A percentile compares a stretch with the other conserved stretches of the same genome.
Conservation (phyloP, 2,113 vertebrate species). For the Malurus melanocephalus region DNA sequence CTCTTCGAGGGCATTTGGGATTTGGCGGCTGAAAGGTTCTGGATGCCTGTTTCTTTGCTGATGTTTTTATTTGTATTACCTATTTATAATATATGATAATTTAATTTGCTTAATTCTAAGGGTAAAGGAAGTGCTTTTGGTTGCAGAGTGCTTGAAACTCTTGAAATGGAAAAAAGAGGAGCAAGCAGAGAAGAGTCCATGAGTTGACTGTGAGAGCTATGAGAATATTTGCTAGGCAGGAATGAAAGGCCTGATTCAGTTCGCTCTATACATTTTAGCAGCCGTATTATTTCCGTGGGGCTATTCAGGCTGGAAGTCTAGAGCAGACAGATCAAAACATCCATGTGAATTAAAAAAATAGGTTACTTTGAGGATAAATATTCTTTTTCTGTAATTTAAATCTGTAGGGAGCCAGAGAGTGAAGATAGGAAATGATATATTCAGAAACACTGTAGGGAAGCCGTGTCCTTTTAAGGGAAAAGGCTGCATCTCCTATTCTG, state of each 20-base stretch:
- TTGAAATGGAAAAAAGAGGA: not conserved
- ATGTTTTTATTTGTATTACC: not conserved
- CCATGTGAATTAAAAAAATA: not conserved
- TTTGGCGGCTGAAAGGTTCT: not conserved
- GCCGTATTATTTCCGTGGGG: not conserved
- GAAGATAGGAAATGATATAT: not conserved
- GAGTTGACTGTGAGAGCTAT: not conserved
- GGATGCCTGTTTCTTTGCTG: not conserved
- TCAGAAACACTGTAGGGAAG: not conserved
- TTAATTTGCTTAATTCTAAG: not conserved
- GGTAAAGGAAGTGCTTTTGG: not conserved
- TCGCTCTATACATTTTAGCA: constrained; percentile 3
- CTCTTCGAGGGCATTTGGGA: not conserved
- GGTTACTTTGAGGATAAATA: constrained; percentile 33
- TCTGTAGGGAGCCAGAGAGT: not conserved
- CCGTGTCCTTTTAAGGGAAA: not conserved
- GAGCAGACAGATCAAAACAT: not conserved
- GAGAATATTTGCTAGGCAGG: not conserved
- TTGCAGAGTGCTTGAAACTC: not conserved
- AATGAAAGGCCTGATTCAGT: not conserved
- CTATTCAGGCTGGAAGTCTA: not conserved
- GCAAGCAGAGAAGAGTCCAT: not conserved
- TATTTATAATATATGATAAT: not conserved
- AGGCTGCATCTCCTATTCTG: not conserved
- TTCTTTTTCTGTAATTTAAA: constrained; percentile 16